Conservation (phyloP, 2,888 invertebrate species). For the Temnothorax rugatulus region DNA sequence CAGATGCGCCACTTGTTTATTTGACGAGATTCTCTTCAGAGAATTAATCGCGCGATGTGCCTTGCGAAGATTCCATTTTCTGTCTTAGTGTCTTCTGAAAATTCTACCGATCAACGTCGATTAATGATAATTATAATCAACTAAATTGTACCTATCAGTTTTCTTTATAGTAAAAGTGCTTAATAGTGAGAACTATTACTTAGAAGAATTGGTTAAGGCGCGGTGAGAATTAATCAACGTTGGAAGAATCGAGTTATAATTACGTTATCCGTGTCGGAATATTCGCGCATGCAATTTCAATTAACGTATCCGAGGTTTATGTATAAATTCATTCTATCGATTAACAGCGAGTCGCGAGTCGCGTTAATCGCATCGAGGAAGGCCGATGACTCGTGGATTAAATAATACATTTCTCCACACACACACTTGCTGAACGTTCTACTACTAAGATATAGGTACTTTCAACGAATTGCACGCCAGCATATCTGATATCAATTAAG, state of each 20-base stretch:
- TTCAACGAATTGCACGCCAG: conserved; percentile 17
- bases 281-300: conserved; percentile 1
- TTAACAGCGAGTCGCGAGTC: conserved; percentile 19
- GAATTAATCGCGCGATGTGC: not conserved
- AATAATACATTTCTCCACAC: conserved; percentile 37
- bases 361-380: conserved; percentile 30
- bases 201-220: not conserved
- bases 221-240: conserved; percentile 19
- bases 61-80: not conserved
- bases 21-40: conserved; percentile 33
- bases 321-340: conserved; percentile 30
- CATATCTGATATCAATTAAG: conserved; percentile 23
- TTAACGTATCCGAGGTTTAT: not conserved
- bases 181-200: not conserved
- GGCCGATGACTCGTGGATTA: conserved; percentile 42
- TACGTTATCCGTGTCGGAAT: conserved; percentile 14
- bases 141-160: not conserved
- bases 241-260: not conserved
- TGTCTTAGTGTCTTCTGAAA: not conserved
- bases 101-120: not conserved
- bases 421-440: conserved; percentile 2
- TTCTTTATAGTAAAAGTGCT: not conserved
- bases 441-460: conserved; percentile 14
- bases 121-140: not conserved
- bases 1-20: conserved; percentile 61